Base-by-base conservation (phyloP, 2,113 vertebrate genomes). In the Struthio camelus region DNA sequence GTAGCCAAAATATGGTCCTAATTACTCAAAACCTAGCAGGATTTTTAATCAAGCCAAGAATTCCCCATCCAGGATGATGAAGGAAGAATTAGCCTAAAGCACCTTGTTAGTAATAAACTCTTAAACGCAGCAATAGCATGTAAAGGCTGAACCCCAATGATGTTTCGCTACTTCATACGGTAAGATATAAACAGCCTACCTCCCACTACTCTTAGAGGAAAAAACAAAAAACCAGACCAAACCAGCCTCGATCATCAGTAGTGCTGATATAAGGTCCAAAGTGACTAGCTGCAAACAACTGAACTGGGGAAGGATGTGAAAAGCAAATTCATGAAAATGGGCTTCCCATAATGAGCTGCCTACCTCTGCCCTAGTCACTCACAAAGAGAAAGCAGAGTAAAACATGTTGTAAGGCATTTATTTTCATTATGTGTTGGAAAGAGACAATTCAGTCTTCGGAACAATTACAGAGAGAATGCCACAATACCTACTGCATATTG, bases 401-500 rank as follows among this genome's bases (percentile, higher is more conserved):
- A 87, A 56, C 28, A 70, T 73, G 81, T 90, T 93, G 42, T 80
- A 85, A 96, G 91, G 80, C 71, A 94, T 97, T 96, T 97, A 97
- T 97, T 97, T 93, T 91, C 90, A 89, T 97, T 89, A 92, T 2
- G 80, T 73, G 62, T 96, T 89, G 83, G 93, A 93, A 85, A 97
- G 90, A 83, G 87, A 96, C 82, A 96, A 85, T 89, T 80, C 90
- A 78, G 79, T 88, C 73, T 95, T 76, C 70, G 76, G 85, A 66
- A 81, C 73, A 94, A 71, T 93, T 94, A 97, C 50, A 89, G 73
- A 97, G 93, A 96, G 87, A 94, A 93, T 88, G 95, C 76, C 93
- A 95, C 88, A 77, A 88, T 54, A 83, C 44, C 53, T 96, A 94
- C 91, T 70, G 72, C 56, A 93, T 95, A 90, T 93, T 96, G 91